Evolutionary conservation across 2,797 vertebrate species (phyloP).

Genomic region (Todus mexicanus): DNA sequence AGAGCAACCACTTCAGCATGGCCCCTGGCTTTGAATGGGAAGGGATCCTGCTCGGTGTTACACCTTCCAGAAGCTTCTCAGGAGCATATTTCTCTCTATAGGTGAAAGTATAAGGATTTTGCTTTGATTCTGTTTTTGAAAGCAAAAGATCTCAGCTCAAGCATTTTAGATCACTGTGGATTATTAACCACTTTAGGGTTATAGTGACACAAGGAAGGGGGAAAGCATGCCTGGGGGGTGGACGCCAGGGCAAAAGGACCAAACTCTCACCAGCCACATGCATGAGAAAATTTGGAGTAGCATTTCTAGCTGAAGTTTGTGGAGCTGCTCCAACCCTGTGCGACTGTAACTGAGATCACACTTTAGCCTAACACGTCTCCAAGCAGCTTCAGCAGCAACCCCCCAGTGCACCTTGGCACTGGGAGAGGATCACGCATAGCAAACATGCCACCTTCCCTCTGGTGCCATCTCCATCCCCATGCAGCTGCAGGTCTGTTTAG

Average conservation of each 20-base stretch:
- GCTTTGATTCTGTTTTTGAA: neutral
- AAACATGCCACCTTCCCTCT: neutral
- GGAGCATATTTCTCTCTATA: neutral
- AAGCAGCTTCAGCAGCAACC: neutral
- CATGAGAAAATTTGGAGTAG: neutral
- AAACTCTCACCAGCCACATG: neutral
- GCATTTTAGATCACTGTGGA: neutral
- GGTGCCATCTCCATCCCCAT: neutral
- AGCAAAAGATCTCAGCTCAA: neutral
- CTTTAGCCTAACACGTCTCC: neutral
- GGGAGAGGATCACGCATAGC: neutral
- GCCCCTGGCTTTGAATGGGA: neutral
- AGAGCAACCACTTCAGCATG: neutral
- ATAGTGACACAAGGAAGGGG: accelerated
- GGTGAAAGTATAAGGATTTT: neutral
- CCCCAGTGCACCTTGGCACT: neutral
- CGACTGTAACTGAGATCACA: neutral
- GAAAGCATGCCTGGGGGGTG: accelerated
- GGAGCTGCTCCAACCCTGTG: neutral
- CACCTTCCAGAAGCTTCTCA: neutral
- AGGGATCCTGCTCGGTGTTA: neutral
- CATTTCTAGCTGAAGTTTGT: neutral
- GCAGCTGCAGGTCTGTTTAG: neutral
- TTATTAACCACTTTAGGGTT: too few relatives aligned
- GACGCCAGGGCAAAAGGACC: neutral